phyloP scores from a whole-genome alignment of 2,113 vertebrate species.

The Rousettus leschenaultii region DNA sequence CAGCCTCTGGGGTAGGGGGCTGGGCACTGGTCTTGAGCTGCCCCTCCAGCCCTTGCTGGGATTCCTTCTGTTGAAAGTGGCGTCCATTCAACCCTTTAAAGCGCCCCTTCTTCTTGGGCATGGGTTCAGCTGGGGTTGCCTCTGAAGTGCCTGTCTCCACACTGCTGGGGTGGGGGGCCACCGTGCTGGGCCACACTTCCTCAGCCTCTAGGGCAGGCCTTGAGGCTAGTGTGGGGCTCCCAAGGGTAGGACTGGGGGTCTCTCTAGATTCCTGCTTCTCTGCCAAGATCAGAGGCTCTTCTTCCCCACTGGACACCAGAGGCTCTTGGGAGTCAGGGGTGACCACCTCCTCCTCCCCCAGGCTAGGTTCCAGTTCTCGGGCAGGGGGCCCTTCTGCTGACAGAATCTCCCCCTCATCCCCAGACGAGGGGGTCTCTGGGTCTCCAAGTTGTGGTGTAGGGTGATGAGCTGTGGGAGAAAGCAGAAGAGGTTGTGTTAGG shows the following conservation, averaged over 20 bases:
- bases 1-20: neutral
- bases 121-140: neutral
- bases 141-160: fast-evolving
- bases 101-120: neutral
- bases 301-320: slow-evolving; percentile 63
- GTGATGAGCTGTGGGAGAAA: slow-evolving; percentile 60
- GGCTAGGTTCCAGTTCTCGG: neutral
- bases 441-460: slow-evolving; percentile 51
- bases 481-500: neutral
- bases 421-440: slow-evolving; percentile 54
- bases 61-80: slow-evolving; percentile 76
- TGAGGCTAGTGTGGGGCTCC: neutral
- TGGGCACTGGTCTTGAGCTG: fast-evolving
- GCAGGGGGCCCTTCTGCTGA: slow-evolving; percentile 54
- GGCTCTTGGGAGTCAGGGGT: slow-evolving; percentile 47
- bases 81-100: slow-evolving; percentile 78
- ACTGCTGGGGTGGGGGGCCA: neutral
- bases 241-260: neutral
- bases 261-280: neutral
- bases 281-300: neutral
- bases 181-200: neutral
- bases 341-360: neutral
- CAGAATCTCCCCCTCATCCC: slow-evolving; percentile 65
- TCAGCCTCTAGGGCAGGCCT: neutral
- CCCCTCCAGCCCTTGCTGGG: fast-evolving